Conservation (phyloP, 2,797 vertebrate species). For the Notolepis coatsorum region DNA sequence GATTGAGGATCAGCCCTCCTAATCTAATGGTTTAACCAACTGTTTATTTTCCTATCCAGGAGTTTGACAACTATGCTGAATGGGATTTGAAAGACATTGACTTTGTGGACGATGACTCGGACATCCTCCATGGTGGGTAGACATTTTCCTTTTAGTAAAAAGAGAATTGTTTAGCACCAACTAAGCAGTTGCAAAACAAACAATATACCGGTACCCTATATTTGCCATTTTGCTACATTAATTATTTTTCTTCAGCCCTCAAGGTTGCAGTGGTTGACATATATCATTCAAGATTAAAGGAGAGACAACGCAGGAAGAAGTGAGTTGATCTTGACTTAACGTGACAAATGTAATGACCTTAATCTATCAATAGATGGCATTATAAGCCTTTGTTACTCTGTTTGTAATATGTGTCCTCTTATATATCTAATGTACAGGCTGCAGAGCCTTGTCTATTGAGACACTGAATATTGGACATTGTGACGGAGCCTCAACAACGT, state of each 20-base stretch:
- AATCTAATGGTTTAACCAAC: background rate
- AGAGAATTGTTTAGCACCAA: background rate
- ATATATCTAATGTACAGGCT: conserved; percentile 20
- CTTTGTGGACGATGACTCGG: conserved; percentile 99
- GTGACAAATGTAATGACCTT: conserved; percentile 30
- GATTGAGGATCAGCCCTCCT: background rate
- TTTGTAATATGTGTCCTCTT: conserved; percentile 29
- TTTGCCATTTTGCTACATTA: background rate
- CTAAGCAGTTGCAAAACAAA: background rate
- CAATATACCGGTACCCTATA: background rate
- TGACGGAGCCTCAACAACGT: conserved; percentile 18
- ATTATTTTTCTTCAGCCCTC: conserved; percentile 83
- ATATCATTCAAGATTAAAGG: conserved; percentile 97
- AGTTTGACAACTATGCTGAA: conserved; percentile 99
- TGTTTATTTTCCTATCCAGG: conserved; percentile 74
- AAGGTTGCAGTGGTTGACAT: conserved; percentile 98
- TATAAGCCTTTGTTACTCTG: conserved; percentile 10
- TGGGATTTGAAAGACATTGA: conserved; percentile 99
- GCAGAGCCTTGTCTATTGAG: background rate
- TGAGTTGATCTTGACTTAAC: conserved; percentile 75
- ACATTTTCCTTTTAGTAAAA: background rate
- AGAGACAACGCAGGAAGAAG: conserved; percentile 97
- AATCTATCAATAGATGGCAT: conserved; percentile 61
- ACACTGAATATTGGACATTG: conserved; percentile 24
- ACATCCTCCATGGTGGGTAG: conserved; percentile 92